A percentile compares a stretch with the other conserved stretches of the same genome.
phyloP scores from a whole-genome alignment of 2,113 vertebrate species.

The Clinocottus analis region DNA sequence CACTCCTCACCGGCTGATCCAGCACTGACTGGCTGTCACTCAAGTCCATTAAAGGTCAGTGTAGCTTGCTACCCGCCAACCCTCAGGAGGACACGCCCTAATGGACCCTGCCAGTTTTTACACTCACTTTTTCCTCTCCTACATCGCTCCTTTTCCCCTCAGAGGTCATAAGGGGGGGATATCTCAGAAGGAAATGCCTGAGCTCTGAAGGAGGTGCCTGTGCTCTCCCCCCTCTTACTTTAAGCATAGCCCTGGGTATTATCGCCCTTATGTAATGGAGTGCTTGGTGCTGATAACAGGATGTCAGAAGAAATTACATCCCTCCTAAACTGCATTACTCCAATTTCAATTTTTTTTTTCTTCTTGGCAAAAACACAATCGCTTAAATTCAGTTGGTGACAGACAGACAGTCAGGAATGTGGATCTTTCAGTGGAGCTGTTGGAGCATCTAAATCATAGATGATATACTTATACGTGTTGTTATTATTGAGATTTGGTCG shows the following conservation, averaged over 20 bases:
- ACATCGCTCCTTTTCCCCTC: slow-evolving; percentile 67
- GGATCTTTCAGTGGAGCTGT: background rate
- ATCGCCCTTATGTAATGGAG: slow-evolving; percentile 71
- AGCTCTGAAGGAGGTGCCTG: slow-evolving; percentile 74
- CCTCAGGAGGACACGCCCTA: slow-evolving; percentile 63
- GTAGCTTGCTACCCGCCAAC: slow-evolving; percentile 56
- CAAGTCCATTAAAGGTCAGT: slow-evolving; percentile 72
- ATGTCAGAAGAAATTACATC: slow-evolving; percentile 49
- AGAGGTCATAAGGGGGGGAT: slow-evolving; percentile 60
- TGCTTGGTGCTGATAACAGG: slow-evolving; percentile 59
- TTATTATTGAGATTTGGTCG: background rate
- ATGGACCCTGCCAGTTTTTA: slow-evolving; percentile 63
- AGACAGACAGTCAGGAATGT: slow-evolving; percentile 5
- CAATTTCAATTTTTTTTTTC: background rate
- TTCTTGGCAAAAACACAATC: slow-evolving; percentile 18
- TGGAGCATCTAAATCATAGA: background rate
- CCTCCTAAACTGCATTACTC: slow-evolving; percentile 12
- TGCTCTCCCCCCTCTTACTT: slow-evolving; percentile 54
- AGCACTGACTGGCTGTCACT: slow-evolving; percentile 71
- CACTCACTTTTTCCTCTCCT: slow-evolving; percentile 75
- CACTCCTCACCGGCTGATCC: slow-evolving; percentile 61
- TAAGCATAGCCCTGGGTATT: slow-evolving; percentile 64
- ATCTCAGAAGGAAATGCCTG: slow-evolving; percentile 81
- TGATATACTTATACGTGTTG: background rate
- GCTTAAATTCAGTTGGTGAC: slow-evolving; percentile 15